Percentiles rank a stretch among this genome's conserved stretches.
These are phyloP conservation scores for Apamea epomidion DNA, from an alignment of 2,888 invertebrate species.

Conservation along the genomic window DNA sequence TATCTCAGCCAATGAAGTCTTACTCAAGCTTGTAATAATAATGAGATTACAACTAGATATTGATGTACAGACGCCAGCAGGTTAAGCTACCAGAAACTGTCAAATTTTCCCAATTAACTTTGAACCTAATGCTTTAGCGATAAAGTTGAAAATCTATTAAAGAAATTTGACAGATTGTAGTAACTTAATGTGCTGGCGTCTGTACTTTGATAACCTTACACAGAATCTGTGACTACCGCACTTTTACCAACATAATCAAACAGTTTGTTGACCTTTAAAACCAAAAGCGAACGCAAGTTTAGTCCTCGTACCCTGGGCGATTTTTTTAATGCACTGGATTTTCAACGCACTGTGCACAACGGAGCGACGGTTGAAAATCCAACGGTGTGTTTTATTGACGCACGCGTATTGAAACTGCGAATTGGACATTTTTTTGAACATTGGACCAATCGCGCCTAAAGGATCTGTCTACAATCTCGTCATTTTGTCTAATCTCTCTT, in stretches of 20 bases:
- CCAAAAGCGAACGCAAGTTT: neutral
- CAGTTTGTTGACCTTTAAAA: neutral
- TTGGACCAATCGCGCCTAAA: no score
- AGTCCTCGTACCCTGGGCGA: neutral
- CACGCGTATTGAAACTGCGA: no score
- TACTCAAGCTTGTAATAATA: neutral
- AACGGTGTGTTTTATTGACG: neutral
- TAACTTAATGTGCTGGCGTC: neutral
- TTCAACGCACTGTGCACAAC: no score
- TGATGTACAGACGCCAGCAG: no score
- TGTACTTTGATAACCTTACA: constrained; percentile 6
- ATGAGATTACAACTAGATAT: constrained; percentile 15
- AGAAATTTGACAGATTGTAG: no score
- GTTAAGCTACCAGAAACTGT: no score
- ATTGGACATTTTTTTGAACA: no score
- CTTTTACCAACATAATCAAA: neutral
- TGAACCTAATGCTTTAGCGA: no score
- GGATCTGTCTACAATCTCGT: no score
- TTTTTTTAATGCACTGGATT: neutral
- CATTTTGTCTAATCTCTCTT: no score
- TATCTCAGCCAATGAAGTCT: neutral
- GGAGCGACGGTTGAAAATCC: neutral
- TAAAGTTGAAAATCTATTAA: no score
- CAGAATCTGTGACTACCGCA: constrained; percentile 1
- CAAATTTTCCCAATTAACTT: no score